A percentile compares a stretch with the other conserved stretches of the same genome.
These are phyloP conservation scores for Morpho helenor DNA, from an alignment of 2,888 invertebrate genomes.

Conservation along the genomic window DNA sequence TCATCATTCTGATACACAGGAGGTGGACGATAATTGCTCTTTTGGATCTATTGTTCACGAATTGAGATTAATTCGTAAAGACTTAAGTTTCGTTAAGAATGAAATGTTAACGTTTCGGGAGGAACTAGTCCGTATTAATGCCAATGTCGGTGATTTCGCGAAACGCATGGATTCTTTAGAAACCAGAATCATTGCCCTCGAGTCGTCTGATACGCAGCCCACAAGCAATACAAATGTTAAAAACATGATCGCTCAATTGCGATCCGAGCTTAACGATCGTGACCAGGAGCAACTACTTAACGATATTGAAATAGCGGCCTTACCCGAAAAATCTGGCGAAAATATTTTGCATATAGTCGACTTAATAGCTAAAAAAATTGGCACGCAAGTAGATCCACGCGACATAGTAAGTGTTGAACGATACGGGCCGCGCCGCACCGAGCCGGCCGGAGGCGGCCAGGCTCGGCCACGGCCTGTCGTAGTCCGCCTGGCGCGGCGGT, in stretches of 20 bases:
- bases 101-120: neutral
- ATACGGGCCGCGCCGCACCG: neutral
- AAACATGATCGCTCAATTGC: neutral
- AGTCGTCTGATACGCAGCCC: neutral
- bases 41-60: neutral
- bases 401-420: neutral
- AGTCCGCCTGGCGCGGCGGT: neutral
- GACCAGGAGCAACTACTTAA: neutral
- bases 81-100: neutral
- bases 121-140: neutral
- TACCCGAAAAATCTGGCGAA: neutral
- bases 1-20: too few relatives aligned
- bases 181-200: neutral
- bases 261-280: neutral
- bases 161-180: neutral
- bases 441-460: too few relatives aligned
- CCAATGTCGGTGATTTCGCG: neutral
- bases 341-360: neutral
- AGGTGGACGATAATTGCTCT: neutral
- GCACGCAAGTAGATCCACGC: too few relatives aligned
- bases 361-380: too few relatives aligned
- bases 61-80: neutral
- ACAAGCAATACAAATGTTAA: neutral
- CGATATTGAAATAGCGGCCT: neutral
- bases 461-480: too few relatives aligned